Evolutionary conservation across 2,888 invertebrate genomes (phyloP), one percentile per base, ranked within the genome.

Genomic region (Rutpela maculata): DNA sequence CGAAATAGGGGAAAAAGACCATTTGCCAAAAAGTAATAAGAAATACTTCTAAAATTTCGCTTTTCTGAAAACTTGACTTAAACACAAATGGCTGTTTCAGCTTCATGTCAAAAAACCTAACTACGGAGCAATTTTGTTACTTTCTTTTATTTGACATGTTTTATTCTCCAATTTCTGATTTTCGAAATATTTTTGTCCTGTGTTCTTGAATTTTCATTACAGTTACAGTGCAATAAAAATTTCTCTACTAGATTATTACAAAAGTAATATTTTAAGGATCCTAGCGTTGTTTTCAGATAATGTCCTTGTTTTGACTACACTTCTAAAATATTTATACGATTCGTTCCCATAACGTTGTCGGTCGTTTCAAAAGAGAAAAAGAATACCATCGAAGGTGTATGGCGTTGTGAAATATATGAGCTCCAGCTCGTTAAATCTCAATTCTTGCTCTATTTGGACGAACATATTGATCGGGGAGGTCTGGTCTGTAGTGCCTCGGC

Each of bases 381-480:
- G 31, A 80, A 78, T 74, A 60, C 62, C 75, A 22, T 70, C 74
- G 69, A 74, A 76, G 78, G 78, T 76, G 78, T 77, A 78, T 50
- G 56, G 77, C 81, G 75, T 78, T 80, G 78, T 77, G 73, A 80
- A 80, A 80, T 81, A 81, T 80, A 78, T 65, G 80, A 75, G 74
- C 75, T 72, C 72, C 75, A 63, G 63, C 79, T 82, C 82, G 79
- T 82, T 79, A 78, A 80, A 82, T 76, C 66, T 66, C 73, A 43
- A 70, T 76, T 81, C 75, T 82, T 82, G 80, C 78, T 80, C 77
- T 80, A 76, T 81, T 81, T 81, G 78, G 76, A 35, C 73, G 77
- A 69, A 57, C 68, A 73, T 78, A 79, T 79, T 77, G 79, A 79
- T 79, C 79, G 75, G 71, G 76, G 77, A 77, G 75, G 77, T 68